These are phyloP conservation scores for Sinohyriopsis cumingii DNA, from an alignment of 2,888 invertebrate species.

Conservation along the genomic window DNA sequence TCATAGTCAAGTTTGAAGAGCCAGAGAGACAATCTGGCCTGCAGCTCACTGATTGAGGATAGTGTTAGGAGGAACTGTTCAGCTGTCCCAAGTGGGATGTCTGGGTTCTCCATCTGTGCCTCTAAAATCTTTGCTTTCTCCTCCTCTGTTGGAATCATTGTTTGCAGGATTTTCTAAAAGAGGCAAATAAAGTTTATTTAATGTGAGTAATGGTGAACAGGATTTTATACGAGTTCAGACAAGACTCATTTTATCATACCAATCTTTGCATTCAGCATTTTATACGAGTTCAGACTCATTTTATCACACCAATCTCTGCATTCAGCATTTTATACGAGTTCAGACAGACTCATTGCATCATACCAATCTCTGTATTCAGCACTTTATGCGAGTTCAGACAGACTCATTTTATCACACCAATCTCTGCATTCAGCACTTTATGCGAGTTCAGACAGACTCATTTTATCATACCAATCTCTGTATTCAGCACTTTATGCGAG, in stretches of 20 bases:
- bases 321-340: too few species aligned
- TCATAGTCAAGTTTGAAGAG: conserved; percentile 99
- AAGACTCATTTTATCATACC: background rate
- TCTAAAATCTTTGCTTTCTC: conserved; percentile 97
- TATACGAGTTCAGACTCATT: background rate
- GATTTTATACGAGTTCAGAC: background rate
- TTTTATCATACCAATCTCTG: background rate
- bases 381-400: too few species aligned
- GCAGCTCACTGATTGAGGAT: conserved; percentile 94
- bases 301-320: too few species aligned
- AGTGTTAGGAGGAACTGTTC: conserved; percentile 98
- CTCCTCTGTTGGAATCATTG: conserved; percentile 97
- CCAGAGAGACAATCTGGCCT: conserved; percentile 95
- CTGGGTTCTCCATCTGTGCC: conserved; percentile 93
- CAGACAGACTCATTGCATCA: background rate
- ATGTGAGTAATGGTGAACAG: background rate
- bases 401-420: too few species aligned
- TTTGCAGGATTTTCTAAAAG: conserved; percentile 87
- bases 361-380: background rate
- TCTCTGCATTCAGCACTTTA: too few species aligned
- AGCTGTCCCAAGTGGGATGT: conserved; percentile 90
- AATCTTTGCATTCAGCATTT: background rate
- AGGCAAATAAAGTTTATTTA: background rate
- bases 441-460: background rate
- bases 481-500: too few species aligned